Evolutionary conservation across 1,140 invertebrate genomes (phyloP).

Genomic region (Drosophila subobscura): DNA sequence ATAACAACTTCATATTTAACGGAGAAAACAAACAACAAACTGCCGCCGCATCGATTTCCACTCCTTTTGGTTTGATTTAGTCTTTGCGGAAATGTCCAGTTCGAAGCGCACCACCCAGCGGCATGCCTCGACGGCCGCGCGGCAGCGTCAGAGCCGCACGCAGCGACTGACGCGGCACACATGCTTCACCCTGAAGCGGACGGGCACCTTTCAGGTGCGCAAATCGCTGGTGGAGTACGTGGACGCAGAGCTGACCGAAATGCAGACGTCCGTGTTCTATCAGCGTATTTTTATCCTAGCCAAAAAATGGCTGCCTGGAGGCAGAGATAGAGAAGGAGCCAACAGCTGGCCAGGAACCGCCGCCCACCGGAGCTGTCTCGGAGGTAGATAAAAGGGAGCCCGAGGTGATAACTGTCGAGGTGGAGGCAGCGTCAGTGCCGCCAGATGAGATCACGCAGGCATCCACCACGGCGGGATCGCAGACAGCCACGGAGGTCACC

Average conservation of each 20-base stretch:
- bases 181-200: slow-evolving; percentile 46
- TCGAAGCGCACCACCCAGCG: not conserved
- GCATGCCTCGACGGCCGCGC: slow-evolving; percentile 4
- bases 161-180: slow-evolving; percentile 19
- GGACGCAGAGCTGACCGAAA: slow-evolving; percentile 51
- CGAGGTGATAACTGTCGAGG: too few relatives aligned
- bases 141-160: slow-evolving; percentile 5
- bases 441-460: too few relatives aligned
- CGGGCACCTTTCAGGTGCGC: slow-evolving; percentile 53
- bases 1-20: too few relatives aligned
- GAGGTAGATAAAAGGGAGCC: not conserved
- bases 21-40: too few relatives aligned
- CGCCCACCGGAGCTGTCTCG: not conserved
- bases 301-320: slow-evolving; percentile 47
- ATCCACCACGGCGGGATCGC: too few relatives aligned
- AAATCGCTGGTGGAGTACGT: slow-evolving; percentile 65
- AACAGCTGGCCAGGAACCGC: not conserved
- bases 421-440: not conserved
- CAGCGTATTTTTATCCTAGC: slow-evolving; percentile 75
- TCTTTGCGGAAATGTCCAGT: slow-evolving; percentile 4
- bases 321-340: not conserved
- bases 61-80: not conserved
- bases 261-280: slow-evolving; percentile 67
- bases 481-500: too few relatives aligned
- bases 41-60: too few relatives aligned